phyloP scores from a whole-genome alignment of 2,888 invertebrate genomes.

The Drosophila eohydei region DNA sequence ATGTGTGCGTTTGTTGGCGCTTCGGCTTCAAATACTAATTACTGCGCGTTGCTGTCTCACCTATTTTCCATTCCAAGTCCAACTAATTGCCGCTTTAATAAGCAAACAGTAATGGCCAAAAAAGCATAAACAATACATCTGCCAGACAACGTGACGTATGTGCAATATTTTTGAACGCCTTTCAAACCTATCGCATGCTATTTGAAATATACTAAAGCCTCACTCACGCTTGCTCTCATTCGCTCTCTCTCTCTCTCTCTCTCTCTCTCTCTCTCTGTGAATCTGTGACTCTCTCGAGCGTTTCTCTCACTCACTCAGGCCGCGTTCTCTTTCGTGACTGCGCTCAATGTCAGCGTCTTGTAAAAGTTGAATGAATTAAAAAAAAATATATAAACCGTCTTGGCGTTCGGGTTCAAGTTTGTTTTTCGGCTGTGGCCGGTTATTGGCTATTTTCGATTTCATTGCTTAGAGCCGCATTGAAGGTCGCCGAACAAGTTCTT shows the following conservation, averaged over 20 bases:
- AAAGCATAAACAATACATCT: background rate
- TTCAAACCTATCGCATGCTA: conserved; percentile 60
- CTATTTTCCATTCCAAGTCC: conserved; percentile 39
- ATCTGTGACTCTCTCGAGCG: background rate
- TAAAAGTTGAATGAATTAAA: conserved; percentile 80
- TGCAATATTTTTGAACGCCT: conserved; percentile 23
- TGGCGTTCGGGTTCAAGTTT: conserved; percentile 72
- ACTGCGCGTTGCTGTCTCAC: conserved; percentile 8
- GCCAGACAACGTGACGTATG: conserved; percentile 51
- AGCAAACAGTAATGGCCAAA: conserved; percentile 26
- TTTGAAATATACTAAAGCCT: conserved; percentile 3
- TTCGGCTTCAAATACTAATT: conserved; percentile 28
- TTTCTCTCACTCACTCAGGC: background rate
- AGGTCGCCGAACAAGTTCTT: conserved; percentile 78
- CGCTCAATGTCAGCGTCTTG: conserved; percentile 68
- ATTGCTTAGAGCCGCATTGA: conserved; percentile 62
- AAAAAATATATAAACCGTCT: conserved; percentile 58
- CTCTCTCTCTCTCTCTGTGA: conserved; percentile 3
- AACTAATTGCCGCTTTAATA: conserved; percentile 49
- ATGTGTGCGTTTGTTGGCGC: conserved; percentile 31
- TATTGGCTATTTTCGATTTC: conserved; percentile 72
- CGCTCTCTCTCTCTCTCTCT: background rate
- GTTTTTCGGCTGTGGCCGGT: conserved; percentile 54
- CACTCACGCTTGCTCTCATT: background rate
- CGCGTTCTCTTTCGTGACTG: conserved; percentile 26